These are phyloP conservation scores for Petrolisthes manimaculis DNA, from an alignment of 2,888 invertebrate species.

Conservation along the genomic window DNA sequence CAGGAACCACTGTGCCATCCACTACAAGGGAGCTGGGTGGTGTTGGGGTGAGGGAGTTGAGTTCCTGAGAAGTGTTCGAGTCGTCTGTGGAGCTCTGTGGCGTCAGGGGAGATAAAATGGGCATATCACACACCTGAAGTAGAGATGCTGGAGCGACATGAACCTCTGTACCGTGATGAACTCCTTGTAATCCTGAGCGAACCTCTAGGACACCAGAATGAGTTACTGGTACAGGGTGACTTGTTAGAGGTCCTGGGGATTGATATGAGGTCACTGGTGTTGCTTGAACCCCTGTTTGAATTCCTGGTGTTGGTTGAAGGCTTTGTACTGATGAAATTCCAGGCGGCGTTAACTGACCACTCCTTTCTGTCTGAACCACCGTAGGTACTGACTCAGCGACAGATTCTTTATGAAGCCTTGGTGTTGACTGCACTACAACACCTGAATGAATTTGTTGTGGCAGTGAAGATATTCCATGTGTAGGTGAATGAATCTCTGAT, in stretches of 20 bases:
- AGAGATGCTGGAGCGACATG: background rate
- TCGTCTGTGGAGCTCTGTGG: conserved; percentile 36
- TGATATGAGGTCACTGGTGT: background rate
- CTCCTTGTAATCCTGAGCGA: background rate
- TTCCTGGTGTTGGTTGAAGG: background rate
- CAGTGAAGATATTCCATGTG: background rate
- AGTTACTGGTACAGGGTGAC: too few relatives aligned
- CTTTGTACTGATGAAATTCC: background rate
- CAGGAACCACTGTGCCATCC: conserved; percentile 2
- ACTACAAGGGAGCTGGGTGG: conserved; percentile 29
- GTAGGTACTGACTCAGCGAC: background rate
- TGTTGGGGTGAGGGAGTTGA: conserved; percentile 16
- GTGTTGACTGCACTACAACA: background rate
- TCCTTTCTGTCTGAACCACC: background rate
- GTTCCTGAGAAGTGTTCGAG: conserved; percentile 24
- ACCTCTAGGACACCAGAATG: background rate
- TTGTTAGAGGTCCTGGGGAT: too few relatives aligned
- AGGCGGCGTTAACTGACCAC: background rate
- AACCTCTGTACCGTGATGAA: background rate
- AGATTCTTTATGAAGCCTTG: background rate
- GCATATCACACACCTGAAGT: conserved; percentile 2
- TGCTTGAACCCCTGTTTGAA: background rate
- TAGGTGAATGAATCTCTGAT: background rate
- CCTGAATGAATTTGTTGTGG: background rate
- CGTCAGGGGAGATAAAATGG: conserved; percentile 6